phyloP scores from a whole-genome alignment of 1,140 invertebrate genomes.

The Phocides pigmalion region DNA sequence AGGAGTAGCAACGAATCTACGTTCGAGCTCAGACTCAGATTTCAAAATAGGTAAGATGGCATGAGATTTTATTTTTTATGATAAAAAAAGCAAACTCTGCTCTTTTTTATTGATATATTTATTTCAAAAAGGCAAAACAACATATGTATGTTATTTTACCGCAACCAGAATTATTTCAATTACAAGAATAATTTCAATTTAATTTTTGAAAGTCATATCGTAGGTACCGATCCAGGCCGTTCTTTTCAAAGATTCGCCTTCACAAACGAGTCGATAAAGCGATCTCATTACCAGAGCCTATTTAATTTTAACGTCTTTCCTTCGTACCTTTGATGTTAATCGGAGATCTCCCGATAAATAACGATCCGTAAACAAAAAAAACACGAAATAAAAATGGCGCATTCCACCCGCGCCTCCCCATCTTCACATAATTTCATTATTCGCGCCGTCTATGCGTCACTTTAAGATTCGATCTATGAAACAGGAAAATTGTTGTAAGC shows the following conservation, averaged over 20 bases:
- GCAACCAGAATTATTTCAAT: conserved; percentile 2
- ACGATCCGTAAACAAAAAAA: conserved; percentile 68
- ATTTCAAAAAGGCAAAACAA: too few species aligned
- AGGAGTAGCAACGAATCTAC: too few species aligned
- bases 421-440: conserved; percentile 72
- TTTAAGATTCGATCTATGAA: conserved; percentile 51
- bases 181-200: conserved; percentile 12
- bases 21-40: too few species aligned
- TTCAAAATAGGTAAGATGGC: too few species aligned
- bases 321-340: conserved; percentile 69
- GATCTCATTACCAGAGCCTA: conserved; percentile 37
- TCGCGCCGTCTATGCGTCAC: conserved; percentile 39
- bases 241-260: conserved; percentile 14
- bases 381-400: conserved; percentile 44
- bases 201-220: conserved; percentile 6
- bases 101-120: too few species aligned
- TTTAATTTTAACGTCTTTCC: conserved; percentile 65
- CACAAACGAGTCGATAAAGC: conserved; percentile 31
- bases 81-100: too few species aligned
- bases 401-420: conserved; percentile 34
- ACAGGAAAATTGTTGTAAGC: conserved; percentile 24
- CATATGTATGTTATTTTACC: too few species aligned
- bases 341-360: conserved; percentile 72
- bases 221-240: neutral
- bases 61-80: too few species aligned